Conservation (phyloP, 2,113 vertebrate species). For the Brachypodius melanocephalos region DNA sequence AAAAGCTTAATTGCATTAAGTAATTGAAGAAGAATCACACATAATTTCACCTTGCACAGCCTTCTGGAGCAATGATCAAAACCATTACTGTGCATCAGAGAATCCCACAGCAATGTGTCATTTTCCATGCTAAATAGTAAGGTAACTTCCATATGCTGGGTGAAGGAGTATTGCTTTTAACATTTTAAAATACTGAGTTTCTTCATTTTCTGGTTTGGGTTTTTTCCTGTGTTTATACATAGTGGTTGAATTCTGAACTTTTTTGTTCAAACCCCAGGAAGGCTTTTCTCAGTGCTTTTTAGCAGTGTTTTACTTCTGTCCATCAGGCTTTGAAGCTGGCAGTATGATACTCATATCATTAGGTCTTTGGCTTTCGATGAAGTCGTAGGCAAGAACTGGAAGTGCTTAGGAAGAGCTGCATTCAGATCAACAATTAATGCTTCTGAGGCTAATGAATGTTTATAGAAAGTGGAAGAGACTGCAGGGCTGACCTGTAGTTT, state of each 20-base stretch:
- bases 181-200: neutral
- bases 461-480: neutral
- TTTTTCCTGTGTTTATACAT: neutral
- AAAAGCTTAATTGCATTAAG: neutral
- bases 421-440: neutral
- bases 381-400: neutral
- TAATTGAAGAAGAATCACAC: neutral
- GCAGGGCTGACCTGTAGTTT: neutral
- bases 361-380: neutral
- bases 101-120: neutral
- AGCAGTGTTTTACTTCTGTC: neutral
- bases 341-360: rapidly evolving
- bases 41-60: neutral
- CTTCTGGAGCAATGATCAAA: neutral
- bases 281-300: neutral
- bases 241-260: neutral
- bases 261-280: neutral
- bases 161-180: neutral
- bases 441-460: neutral
- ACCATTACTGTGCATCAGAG: neutral
- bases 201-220: neutral
- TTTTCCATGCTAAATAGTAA: neutral
- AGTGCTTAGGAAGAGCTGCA: neutral
- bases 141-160: neutral
- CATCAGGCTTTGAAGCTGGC: neutral